Conservation (phyloP, 1,140 invertebrate species). For the Zaprionus ghesquierei region DNA sequence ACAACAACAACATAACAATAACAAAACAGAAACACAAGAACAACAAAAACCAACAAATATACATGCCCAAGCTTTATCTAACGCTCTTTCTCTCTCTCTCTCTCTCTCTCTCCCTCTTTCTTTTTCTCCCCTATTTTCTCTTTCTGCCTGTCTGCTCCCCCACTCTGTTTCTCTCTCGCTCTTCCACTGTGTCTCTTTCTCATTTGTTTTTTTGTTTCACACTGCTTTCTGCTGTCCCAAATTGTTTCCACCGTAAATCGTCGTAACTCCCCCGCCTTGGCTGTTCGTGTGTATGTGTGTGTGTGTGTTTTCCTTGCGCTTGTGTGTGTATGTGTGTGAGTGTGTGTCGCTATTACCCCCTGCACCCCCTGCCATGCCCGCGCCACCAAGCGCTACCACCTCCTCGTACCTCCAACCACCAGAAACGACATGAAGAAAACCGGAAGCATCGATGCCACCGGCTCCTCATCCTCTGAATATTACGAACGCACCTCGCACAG, state of each 20-base stretch:
- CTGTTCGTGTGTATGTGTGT: slow-evolving; percentile 20
- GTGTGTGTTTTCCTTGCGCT: slow-evolving; percentile 8
- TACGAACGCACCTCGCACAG: slow-evolving; percentile 67
- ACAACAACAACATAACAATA: slow-evolving; percentile 13
- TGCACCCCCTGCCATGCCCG: slow-evolving; percentile 10
- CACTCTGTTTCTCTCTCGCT: slow-evolving; percentile 23
- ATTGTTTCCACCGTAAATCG: slow-evolving; percentile 24
- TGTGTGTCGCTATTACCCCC: slow-evolving; percentile 9
- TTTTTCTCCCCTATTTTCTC: slow-evolving; percentile 10
- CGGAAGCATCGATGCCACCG: slow-evolving; percentile 64
- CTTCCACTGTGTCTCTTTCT: slow-evolving; percentile 4
- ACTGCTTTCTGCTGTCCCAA: slow-evolving; percentile 20
- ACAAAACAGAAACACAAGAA: slow-evolving; percentile 18
- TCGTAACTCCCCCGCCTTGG: slow-evolving; percentile 16
- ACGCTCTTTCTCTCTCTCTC: slow-evolving; percentile 49
- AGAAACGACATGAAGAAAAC: slow-evolving; percentile 65
- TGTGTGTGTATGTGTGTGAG: slow-evolving; percentile 12
- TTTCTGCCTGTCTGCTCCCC: slow-evolving; percentile 32
- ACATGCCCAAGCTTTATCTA: slow-evolving; percentile 61
- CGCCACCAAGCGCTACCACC: not conserved
- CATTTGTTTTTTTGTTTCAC: slow-evolving; percentile 30
- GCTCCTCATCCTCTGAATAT: slow-evolving; percentile 59
- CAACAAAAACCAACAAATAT: slow-evolving; percentile 32
- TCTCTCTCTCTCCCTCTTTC: slow-evolving; percentile 32
- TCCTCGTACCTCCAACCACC: not conserved